These are phyloP conservation scores for Tetraneura akinire DNA, from an alignment of 1,140 invertebrate species.

Conservation along the genomic window DNA sequence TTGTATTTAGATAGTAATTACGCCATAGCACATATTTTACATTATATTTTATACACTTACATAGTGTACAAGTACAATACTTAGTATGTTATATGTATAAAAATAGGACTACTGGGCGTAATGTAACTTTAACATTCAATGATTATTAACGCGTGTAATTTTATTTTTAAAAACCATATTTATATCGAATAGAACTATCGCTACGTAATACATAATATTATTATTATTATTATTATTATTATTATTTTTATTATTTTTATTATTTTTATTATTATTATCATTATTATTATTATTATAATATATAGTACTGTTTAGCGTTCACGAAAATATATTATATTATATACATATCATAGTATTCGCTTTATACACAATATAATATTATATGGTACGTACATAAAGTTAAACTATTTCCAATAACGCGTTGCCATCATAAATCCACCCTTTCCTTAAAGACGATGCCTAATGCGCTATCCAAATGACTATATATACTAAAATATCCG, in stretches of 20 bases:
- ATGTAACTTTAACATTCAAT: constrained; percentile 11
- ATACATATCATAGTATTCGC: neutral
- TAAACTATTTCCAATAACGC: constrained; percentile 31
- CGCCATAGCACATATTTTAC: too few relatives aligned
- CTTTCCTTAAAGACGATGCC: neutral
- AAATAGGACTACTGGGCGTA: neutral
- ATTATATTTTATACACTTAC: too few relatives aligned
- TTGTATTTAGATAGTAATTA: too few relatives aligned
- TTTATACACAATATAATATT: neutral
- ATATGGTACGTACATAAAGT: constrained; percentile 5
- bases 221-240: too few relatives aligned
- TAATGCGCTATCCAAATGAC: constrained; percentile 42
- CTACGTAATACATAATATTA: too few relatives aligned
- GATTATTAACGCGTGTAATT: neutral
- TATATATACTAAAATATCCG: neutral
- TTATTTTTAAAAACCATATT: constrained; percentile 18
- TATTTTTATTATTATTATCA: too few relatives aligned
- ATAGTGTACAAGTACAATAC: too few relatives aligned
- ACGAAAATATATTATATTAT: neutral
- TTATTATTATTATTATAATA: neutral
- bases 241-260: too few relatives aligned
- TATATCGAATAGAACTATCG: constrained; percentile 1
- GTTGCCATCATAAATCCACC: neutral
- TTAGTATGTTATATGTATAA: neutral
- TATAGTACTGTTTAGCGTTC: neutral